Percentiles rank a stretch among this genome's conserved stretches.
phyloP scores from a whole-genome alignment of 2,113 vertebrate species.

The Bettongia penicillata region DNA sequence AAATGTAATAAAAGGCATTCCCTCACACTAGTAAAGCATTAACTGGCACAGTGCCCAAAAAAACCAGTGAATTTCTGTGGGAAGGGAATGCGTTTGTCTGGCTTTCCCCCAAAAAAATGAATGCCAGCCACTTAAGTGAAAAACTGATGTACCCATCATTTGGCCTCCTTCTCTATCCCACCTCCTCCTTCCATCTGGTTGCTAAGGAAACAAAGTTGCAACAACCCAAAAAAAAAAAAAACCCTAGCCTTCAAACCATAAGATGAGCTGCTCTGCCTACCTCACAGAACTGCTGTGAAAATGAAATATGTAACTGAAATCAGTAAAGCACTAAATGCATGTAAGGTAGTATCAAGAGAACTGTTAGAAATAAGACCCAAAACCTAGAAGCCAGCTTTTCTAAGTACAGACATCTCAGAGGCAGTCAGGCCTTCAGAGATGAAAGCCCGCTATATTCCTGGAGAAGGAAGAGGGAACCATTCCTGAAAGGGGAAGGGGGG shows the following conservation, averaged over 20 bases:
- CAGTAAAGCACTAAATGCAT: neutral
- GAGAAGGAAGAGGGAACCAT: neutral
- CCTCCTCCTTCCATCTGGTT: slow-evolving; percentile 55
- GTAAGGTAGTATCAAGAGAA: neutral
- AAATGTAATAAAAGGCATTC: fast-evolving
- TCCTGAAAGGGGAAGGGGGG: neutral
- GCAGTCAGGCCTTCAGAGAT: neutral
- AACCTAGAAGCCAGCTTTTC: neutral
- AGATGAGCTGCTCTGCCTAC: neutral
- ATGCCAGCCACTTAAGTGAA: neutral
- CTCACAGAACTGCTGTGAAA: neutral
- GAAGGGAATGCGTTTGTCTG: slow-evolving; percentile 22
- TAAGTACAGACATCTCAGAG: neutral
- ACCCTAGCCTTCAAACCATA: slow-evolving; percentile 1
- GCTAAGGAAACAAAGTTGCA: slow-evolving; percentile 33
- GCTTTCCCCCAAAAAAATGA: slow-evolving; percentile 22
- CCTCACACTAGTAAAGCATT: neutral
- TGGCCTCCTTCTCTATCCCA: slow-evolving; percentile 23
- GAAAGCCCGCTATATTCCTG: neutral
- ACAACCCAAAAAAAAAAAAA: neutral
- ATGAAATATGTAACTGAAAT: neutral
- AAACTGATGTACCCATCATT: neutral
- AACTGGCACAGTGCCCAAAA: neutral
- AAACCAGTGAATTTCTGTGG: neutral
- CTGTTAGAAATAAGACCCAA: neutral